Base-by-base conservation (phyloP, 2,888 invertebrate genomes). In the Drosophila stalkeri region DNA sequence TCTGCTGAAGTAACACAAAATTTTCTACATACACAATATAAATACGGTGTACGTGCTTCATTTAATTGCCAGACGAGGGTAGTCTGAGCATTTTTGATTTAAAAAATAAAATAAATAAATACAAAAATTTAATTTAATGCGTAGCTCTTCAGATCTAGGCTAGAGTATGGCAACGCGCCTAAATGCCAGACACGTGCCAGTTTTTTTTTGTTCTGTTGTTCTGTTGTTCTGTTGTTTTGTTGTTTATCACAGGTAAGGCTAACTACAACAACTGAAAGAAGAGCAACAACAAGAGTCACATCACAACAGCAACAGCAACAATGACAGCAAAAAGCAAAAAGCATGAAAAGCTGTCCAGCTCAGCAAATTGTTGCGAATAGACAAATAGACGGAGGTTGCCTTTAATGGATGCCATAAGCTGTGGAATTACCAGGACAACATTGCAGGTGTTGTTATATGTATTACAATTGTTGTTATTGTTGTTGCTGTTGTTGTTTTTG, bases 371-470 rank as follows among this genome's bases (percentile, higher is more conserved):
- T 59, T 56, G 43, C 43, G 56, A 44, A 51, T 56, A 52, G 51
- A 57, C 72, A 65, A 52, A 65, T 65, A 33, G 49, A 60, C 49
- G 33, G 44, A 37, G 44, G 43, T 64, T 64, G 37, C 39, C 52
- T 61, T 35, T 61, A 27, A 61, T 61, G 31, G 37, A 23, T 31
- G 44, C 41, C 72, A 57, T 72, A 72, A 72, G 70, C 64, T 16
- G 11, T 18, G 16, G 72, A 33, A 62, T 66, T 57, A 52, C 44
- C 49, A 31, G 60, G 20, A 49, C 49, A 16, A 56, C 27, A 18
- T 56, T 33, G 43, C 31, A 51, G 49, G 49, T 33, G 41, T 56
- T 56, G 56, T 56, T 35, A 51, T 35, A 18, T 12, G 33, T 33
- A 31, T 43, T 56, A 31, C 8, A 14, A n/a, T 20, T 44, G 31